A percentile compares a stretch with the other conserved stretches of the same genome.
These are phyloP conservation scores for Cettia cetti DNA, from an alignment of 2,113 vertebrate species.

Conservation along the genomic window DNA sequence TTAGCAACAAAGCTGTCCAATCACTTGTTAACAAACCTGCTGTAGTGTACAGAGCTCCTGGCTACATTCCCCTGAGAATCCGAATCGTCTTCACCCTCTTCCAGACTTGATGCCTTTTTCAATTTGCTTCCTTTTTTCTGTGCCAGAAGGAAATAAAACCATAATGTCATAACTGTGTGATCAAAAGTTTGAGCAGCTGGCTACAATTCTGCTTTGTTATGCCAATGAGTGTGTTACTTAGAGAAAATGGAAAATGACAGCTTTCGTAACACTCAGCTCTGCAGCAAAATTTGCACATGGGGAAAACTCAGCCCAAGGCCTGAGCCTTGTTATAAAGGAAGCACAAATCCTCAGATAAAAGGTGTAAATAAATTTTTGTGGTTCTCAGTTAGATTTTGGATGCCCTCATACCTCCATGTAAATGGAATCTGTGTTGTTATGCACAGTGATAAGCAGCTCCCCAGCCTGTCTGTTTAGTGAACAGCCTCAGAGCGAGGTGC, in stretches of 20 bases:
- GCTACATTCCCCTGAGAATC: slow-evolving; percentile 80
- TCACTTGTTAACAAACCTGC: slow-evolving; percentile 73
- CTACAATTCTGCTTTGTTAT: background rate
- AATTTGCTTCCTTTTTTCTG: slow-evolving; percentile 90
- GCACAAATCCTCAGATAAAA: background rate
- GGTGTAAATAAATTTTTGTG: background rate
- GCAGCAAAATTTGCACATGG: background rate
- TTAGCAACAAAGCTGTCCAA: background rate
- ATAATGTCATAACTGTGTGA: background rate
- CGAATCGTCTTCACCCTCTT: slow-evolving; percentile 86
- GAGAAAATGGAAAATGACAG: background rate
- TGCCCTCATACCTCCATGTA: background rate
- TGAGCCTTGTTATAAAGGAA: background rate
- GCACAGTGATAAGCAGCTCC: background rate
- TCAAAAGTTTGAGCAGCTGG: background rate
- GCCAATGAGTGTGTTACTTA: background rate
- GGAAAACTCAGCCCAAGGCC: background rate
- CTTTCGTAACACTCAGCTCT: background rate
- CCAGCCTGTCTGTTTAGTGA: background rate
- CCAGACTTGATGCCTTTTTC: slow-evolving; percentile 86
- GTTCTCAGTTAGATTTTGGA: background rate
- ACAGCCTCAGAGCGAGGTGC: background rate
- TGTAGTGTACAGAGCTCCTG: slow-evolving; percentile 77
- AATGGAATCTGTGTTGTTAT: background rate
- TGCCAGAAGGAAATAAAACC: slow-evolving; percentile 16